Evolutionary conservation across 2,797 vertebrate genomes (phyloP).

Genomic region (Amblyraja radiata): DNA sequence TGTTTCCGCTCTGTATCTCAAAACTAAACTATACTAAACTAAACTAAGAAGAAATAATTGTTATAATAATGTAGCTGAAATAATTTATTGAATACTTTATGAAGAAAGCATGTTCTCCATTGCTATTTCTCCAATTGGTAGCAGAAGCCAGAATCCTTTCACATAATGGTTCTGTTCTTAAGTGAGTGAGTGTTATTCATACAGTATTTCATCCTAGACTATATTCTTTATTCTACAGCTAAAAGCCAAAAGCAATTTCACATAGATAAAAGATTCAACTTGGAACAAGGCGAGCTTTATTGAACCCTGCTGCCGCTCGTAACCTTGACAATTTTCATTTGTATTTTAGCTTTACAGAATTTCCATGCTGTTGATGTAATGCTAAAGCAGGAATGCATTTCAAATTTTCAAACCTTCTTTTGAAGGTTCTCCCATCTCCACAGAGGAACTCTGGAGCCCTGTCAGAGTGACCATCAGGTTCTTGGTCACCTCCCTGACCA

Average conservation of each 20-base stretch:
- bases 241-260: slow-evolving; percentile 20
- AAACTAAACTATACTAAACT: too few species aligned
- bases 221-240: not conserved
- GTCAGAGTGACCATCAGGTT: too few species aligned
- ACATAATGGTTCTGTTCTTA: not conserved
- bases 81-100: not conserved
- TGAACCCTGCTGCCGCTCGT: not conserved
- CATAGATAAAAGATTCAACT: not conserved
- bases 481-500: too few species aligned
- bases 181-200: not conserved
- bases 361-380: not conserved
- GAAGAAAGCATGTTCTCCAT: not conserved
- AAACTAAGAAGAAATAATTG: slow-evolving; percentile 21
- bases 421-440: too few species aligned
- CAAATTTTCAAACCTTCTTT: not conserved
- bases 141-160: not conserved
- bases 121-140: not conserved
- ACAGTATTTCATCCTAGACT: not conserved
- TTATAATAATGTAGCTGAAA: slow-evolving; percentile 27
- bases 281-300: not conserved
- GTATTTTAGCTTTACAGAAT: not conserved
- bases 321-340: slow-evolving; percentile 25
- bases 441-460: too few species aligned
- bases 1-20: too few species aligned
- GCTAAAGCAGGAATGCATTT: not conserved